Base-by-base conservation (phyloP, 2,113 vertebrate species). In the Falcunculus frontatus region DNA sequence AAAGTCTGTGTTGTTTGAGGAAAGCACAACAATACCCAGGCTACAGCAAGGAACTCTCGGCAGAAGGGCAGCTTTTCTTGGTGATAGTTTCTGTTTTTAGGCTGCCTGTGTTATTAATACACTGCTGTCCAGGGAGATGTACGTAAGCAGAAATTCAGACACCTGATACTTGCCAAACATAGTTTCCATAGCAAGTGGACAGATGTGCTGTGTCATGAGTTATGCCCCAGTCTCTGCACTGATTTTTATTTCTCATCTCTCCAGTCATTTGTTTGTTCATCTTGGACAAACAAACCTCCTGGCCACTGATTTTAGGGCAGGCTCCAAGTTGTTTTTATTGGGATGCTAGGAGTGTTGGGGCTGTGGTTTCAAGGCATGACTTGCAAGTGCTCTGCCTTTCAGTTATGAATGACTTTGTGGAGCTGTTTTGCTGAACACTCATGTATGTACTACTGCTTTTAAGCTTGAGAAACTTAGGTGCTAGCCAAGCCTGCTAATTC, bases 151-250 rank as follows among this genome's bases (percentile, higher is more conserved):
- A 96, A 94, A 97, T 87, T 87, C 69, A 59, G 97, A 97, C 87
- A 97, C 76, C 85, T 73, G 90, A 98, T 95, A 95, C 94, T 97
- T 96, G 77, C 96, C 96, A 96, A 97, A 97, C 97, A 97, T 96
- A 96, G 86, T 97, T 97, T 97, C 96, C 26, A 0, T 55, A 95
- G 94, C 97, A 97, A 96, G 78, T 94, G 96, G 74, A 55, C 76
- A 80, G 87, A 62, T 42, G 41, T 97, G 96, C 96, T 96, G 94
- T 95, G 94, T 95, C 84, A 42, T 87, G 76, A 93, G 84, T 83
- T 87, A 90, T 27, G 41, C 50, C 50, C 64, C 32, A 20, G 67
- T 39, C 59, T 74, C 25, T 11, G 57, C 52, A 11, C 63, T 56
- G 64, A 50, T 67, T 68, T 84, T 84, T 89, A 29, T 79, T 93